These are phyloP conservation scores for Coelopa frigida DNA, from an alignment of 1,140 invertebrate genomes.

Conservation along the genomic window DNA sequence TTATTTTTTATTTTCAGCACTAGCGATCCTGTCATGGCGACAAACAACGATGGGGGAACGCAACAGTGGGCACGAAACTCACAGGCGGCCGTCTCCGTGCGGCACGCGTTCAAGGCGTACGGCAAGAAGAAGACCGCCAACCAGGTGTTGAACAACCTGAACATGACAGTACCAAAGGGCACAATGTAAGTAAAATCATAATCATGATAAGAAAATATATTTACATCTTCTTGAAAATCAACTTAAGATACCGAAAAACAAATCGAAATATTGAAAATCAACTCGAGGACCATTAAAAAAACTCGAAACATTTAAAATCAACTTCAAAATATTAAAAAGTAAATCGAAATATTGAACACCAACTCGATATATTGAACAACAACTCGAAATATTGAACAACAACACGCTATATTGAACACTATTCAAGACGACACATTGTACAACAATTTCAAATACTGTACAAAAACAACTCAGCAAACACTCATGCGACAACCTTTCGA, in stretches of 20 bases:
- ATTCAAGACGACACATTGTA: too few relatives aligned
- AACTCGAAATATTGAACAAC: too few relatives aligned
- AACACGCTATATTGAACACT: too few relatives aligned
- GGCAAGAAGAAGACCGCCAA: conserved; percentile 75
- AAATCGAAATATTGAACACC: too few relatives aligned
- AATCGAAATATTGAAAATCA: conserved; percentile 1
- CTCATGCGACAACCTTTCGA: too few relatives aligned
- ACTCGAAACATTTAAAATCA: neutral
- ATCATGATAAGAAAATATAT: neutral
- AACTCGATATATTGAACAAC: too few relatives aligned
- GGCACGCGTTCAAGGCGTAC: conserved; percentile 79
- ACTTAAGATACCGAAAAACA: too few relatives aligned
- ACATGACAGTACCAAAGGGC: conserved; percentile 86
- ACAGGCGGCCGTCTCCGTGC: conserved; percentile 74
- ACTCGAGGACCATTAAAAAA: neutral
- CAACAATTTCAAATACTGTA: too few relatives aligned
- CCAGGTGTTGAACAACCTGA: conserved; percentile 75
- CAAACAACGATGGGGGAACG: conserved; percentile 42
- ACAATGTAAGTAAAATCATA: conserved; percentile 69
- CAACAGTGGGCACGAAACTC: conserved; percentile 47
- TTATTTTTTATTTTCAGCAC: conserved; percentile 26
- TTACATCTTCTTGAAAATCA: too few relatives aligned
- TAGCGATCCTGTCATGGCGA: conserved; percentile 30
- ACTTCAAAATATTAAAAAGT: too few relatives aligned
- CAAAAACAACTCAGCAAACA: too few relatives aligned